Evolutionary conservation across 2,888 invertebrate genomes (phyloP), one percentile per base, ranked within the genome.

Genomic region (Diadegma fenestrale): DNA sequence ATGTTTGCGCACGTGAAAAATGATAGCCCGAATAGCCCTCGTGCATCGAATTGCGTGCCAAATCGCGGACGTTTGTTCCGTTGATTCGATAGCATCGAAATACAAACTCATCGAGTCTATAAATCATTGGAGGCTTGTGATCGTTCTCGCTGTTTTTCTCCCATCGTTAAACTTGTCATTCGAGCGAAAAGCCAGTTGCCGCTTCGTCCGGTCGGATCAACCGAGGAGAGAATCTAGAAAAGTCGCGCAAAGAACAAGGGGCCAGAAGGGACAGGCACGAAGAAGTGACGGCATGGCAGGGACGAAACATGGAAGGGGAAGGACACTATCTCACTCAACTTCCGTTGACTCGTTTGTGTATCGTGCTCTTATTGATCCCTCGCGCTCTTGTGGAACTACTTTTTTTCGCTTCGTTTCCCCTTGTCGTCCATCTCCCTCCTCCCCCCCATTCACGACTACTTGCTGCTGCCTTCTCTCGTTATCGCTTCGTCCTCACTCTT

Each of bases 351-450:
- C 90, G 91, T 91, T 90, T 92, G 90, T 90, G 89, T 90, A 90
- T 90, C 89, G 89, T 89, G 88, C 91, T 90, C 90, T 91, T 92
- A 92, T 92, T 92, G 92, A 92, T 92, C 91, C 88, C 89, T 88
- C 85, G 88, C 88, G 86, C 87, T 83, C 78, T 69, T 12, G 43
- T 80, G 83, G 80, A 80, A 82, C 80, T 72, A 78, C 81, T 85
- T 84, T 84, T 86, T 88, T 61, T 71, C 80, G 61, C 58, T 66
- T 72, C 85, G 33, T 71, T 45, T 75, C 63, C 61, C 68, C 79
- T 45, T 79, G 80, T 80, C 84, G 82, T 88, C 86, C 89, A 80
- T 81, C 82, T 80, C 88, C 86, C 88, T 26, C 87, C 88, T 19
- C 37, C 22, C n/a, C 30, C 54, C 45, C 30, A 54, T 64, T 58